Evolutionary conservation across 2,888 invertebrate species (phyloP).

Genomic region (Tetragonula carbonaria): DNA sequence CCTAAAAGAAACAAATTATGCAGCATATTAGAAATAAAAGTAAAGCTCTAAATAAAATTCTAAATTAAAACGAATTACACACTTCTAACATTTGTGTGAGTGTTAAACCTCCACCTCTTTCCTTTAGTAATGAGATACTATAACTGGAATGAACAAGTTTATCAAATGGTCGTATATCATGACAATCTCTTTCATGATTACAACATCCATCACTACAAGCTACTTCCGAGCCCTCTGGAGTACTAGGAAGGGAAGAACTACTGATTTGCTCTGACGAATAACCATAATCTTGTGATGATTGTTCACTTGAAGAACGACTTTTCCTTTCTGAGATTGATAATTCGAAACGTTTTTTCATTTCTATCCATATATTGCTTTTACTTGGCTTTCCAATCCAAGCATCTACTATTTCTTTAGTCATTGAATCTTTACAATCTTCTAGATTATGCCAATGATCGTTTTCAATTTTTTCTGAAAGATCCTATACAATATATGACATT

Average conservation of each 20-base stretch:
- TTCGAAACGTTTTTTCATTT: conserved; percentile 83
- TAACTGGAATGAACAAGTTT: conserved; percentile 78
- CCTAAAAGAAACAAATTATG: conserved; percentile 84
- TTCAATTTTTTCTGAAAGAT: conserved; percentile 69
- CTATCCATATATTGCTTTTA: conserved; percentile 79
- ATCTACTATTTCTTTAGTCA: conserved; percentile 77
- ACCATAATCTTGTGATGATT: conserved; percentile 92
- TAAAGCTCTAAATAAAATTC: not conserved
- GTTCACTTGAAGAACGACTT: conserved; percentile 87
- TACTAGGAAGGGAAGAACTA: conserved; percentile 92
- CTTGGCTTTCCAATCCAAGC: conserved; percentile 78
- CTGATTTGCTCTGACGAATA: conserved; percentile 94
- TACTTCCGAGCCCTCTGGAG: conserved; percentile 95
- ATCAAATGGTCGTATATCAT: conserved; percentile 77
- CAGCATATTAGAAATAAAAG: conserved; percentile 1
- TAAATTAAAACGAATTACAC: not conserved
- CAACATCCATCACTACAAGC: conserved; percentile 96
- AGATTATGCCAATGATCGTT: conserved; percentile 68
- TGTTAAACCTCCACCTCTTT: conserved; percentile 86
- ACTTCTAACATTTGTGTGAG: conserved; percentile 91
- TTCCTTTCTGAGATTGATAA: conserved; percentile 85
- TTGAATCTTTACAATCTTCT: conserved; percentile 71
- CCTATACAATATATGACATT: conserved; percentile 51
- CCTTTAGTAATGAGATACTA: conserved; percentile 77
- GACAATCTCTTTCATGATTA: conserved; percentile 87